Percentiles rank a stretch among this genome's conserved stretches.
phyloP scores from a whole-genome alignment of 2,113 vertebrate species.

The Pipa parva region DNA sequence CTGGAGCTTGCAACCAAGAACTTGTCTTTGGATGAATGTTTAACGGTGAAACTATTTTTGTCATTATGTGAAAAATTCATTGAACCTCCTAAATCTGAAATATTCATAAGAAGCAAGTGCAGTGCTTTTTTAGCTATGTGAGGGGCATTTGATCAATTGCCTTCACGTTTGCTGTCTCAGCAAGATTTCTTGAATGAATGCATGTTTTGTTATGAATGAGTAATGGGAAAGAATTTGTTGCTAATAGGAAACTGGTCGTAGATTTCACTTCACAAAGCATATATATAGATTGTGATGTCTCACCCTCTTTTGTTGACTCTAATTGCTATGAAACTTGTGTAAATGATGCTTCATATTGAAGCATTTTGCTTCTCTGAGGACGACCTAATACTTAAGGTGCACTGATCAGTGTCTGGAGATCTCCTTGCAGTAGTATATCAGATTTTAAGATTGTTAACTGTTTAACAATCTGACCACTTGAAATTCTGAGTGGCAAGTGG shows the following conservation, averaged over 20 bases:
- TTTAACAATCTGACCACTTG: conserved; percentile 40
- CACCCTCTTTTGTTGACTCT: conserved; percentile 45
- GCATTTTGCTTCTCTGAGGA: conserved; percentile 42
- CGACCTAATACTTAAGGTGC: conserved; percentile 39
- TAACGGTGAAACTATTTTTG: no score
- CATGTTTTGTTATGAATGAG: neutral
- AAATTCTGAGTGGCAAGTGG: neutral
- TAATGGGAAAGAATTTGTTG: conserved; percentile 4
- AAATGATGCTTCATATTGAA: neutral
- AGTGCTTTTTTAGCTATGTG: no score
- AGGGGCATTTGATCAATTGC: neutral
- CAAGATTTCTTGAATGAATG: neutral
- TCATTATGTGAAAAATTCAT: no score
- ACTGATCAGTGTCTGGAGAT: neutral
- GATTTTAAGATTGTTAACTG: conserved; percentile 44
- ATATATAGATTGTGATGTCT: conserved; percentile 13
- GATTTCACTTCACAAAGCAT: conserved; percentile 19
- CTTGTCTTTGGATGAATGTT: no score
- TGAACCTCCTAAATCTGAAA: no score
- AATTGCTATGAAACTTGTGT: conserved; percentile 59
- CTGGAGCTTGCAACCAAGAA: neutral
- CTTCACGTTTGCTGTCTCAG: neutral
- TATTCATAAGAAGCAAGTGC: no score
- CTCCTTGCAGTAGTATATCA: conserved; percentile 43
- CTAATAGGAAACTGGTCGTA: neutral